Conservation (phyloP, 2,888 invertebrate species). For the Patella ulyssiponensis region DNA sequence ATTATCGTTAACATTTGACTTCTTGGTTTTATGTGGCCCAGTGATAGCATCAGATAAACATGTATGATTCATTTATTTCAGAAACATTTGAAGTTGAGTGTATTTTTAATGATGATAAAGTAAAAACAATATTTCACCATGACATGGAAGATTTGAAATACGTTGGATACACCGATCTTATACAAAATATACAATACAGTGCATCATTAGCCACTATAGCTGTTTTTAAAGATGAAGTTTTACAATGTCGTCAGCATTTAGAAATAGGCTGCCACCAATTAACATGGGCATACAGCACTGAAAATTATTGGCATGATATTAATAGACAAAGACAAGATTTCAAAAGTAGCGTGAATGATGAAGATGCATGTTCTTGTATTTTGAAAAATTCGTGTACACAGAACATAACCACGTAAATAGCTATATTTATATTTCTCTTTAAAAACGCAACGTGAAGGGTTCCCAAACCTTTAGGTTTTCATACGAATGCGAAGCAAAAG, state of each 20-base stretch:
- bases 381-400: neutral
- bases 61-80: neutral
- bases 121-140: constrained; percentile 12
- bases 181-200: neutral
- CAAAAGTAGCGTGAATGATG: neutral
- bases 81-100: constrained; percentile 14
- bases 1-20: no score
- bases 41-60: no score
- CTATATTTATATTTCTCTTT: no score
- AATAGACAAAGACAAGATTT: neutral
- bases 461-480: no score
- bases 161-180: neutral
- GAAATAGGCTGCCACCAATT: neutral
- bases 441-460: no score
- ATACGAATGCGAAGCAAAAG: no score
- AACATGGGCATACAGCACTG: neutral
- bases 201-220: neutral
- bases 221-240: neutral
- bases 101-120: constrained; percentile 4
- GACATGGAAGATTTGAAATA: constrained; percentile 4
- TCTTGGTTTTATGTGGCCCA: no score
- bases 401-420: neutral
- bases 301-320: neutral
- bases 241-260: neutral
- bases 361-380: constrained; percentile 8